Percentiles rank a stretch among this genome's conserved stretches.
These are phyloP conservation scores for Drosophila persimilis DNA, from an alignment of 1,140 invertebrate species.

Conservation along the genomic window DNA sequence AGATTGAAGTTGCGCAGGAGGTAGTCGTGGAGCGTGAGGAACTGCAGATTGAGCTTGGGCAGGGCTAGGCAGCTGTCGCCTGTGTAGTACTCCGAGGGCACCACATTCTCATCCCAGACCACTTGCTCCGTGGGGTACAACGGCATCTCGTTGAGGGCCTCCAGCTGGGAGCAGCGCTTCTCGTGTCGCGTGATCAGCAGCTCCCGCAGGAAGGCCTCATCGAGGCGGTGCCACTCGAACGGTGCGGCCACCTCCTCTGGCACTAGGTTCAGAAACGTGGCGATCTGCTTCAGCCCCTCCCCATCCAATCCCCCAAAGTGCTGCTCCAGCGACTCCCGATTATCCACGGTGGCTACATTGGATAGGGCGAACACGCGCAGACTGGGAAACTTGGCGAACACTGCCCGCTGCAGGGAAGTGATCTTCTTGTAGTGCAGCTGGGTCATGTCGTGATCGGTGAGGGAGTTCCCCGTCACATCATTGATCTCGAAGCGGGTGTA, in stretches of 20 bases:
- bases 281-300: slow-evolving; percentile 92
- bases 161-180: slow-evolving; percentile 94
- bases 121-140: slow-evolving; percentile 99
- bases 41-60: slow-evolving; percentile 99
- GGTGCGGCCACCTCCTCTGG: slow-evolving; percentile 88
- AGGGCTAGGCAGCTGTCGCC: slow-evolving; percentile 97
- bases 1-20: slow-evolving; percentile 98
- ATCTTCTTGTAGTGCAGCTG: slow-evolving; percentile 96
- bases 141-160: slow-evolving; percentile 98
- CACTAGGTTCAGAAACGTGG: slow-evolving; percentile 93
- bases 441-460: slow-evolving; percentile 97
- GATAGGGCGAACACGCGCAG: slow-evolving; percentile 93
- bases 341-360: slow-evolving; percentile 97
- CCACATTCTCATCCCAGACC: slow-evolving; percentile 99
- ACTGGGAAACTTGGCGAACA: slow-evolving; percentile 96
- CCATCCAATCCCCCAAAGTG: slow-evolving; percentile 91
- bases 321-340: slow-evolving; percentile 91
- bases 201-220: slow-evolving; percentile 93
- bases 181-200: slow-evolving; percentile 94
- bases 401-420: slow-evolving; percentile 94
- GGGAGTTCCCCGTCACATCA: slow-evolving; percentile 96
- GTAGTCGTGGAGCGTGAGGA: slow-evolving; percentile 99
- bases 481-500: slow-evolving; percentile 99
- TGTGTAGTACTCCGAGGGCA: slow-evolving; percentile 98
- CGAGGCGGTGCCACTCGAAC: slow-evolving; percentile 89